Base-by-base conservation (phyloP, 2,113 vertebrate species). In the Diadophis punctatus region DNA sequence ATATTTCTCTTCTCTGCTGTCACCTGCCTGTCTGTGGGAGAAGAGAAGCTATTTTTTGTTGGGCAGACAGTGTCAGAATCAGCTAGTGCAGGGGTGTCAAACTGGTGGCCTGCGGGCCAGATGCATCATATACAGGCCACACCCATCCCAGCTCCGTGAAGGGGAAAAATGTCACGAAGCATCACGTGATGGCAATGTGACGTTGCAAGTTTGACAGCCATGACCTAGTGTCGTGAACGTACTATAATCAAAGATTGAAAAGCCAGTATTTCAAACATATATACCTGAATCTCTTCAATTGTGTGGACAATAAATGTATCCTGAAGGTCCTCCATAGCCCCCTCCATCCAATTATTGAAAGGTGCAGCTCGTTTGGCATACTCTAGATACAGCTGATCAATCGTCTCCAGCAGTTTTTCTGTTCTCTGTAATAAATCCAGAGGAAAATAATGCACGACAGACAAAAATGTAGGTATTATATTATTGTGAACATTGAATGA, bases 321-420 rank as follows among this genome's bases (percentile, higher is more conserved):
- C 97, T 99, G 99, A 95, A 99, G 98, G 94, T 99, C 99, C 93
- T 99, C 99, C 99, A 99, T 99, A 89, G 99, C 99, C 16, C 99
- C 99, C 95, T 99, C 99, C 99, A 99, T 99, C 99, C 99, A 99
- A 97, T 99, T 99, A 97, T 99, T 99, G 98, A 99, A 99, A 49
- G 99, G 99, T 1, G 99, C 99, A 0, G 99, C 99, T 97, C 99
- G 98, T 97, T 99, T 99, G 97, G 99, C 99, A 58, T 99, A 99
- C 96, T 99, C 99, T 92, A 99, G 96, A 96, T 99, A 99, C 92
- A 99, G 96, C 92, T 99, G 99, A 96, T 99, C 99, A 60, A 99
- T 99, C 74, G 99, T 99, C 97, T 99, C 99, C 53, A 99, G 97
- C 86, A 99, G 97, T 93, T 99, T 99, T 97, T 99, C 99, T 0